Evolutionary conservation across 2,797 vertebrate genomes (phyloP).

Genomic region (Macrochelys suwanniensis): DNA sequence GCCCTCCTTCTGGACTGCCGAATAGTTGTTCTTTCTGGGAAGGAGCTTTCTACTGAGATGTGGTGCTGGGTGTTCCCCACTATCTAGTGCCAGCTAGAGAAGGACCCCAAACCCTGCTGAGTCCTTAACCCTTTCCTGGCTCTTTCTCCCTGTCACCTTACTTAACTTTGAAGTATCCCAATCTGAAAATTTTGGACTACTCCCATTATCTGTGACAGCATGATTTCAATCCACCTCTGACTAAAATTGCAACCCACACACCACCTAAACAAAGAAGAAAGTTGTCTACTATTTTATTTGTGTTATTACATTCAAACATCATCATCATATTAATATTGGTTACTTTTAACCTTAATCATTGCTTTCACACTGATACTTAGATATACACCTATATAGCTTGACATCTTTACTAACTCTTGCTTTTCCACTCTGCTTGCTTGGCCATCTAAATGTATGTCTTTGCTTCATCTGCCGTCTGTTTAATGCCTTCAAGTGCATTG

Average conservation of each 20-base stretch:
- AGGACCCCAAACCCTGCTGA: not conserved
- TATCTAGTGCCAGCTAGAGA: not conserved
- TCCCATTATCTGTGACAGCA: not conserved
- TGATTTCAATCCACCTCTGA: not conserved
- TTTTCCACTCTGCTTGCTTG: not conserved
- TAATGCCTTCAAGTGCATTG: not conserved
- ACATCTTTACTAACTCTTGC: not conserved
- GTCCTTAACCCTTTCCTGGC: conserved; percentile 15
- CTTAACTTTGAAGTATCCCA: conserved; percentile 1
- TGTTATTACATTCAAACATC: not conserved
- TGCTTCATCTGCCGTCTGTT: not conserved
- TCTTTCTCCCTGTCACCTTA: not conserved
- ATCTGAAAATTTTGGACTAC: not conserved
- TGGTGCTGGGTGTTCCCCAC: not conserved
- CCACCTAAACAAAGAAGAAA: not conserved
- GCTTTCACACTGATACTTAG: not conserved
- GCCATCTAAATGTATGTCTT: not conserved
- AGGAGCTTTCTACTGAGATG: not conserved
- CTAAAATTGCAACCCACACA: not conserved
- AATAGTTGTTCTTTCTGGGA: not conserved
- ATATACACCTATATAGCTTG: not conserved
- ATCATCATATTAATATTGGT: not conserved
- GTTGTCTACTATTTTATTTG: not conserved
- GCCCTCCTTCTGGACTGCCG: not conserved
- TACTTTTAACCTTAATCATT: not conserved